phyloP scores from a whole-genome alignment of 1,140 invertebrate species.

The Mycetomoellerius zeteki region DNA sequence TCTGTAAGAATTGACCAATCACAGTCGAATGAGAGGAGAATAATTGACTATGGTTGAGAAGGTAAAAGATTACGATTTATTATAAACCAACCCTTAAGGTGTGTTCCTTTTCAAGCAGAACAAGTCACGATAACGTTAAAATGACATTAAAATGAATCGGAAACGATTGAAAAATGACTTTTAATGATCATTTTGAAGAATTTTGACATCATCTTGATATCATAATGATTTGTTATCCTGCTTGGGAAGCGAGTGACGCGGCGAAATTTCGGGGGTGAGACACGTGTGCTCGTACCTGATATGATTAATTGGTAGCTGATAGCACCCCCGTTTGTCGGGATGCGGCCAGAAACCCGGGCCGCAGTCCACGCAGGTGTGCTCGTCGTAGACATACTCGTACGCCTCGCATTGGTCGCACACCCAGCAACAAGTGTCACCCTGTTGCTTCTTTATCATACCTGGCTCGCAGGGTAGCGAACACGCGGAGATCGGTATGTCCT shows the following conservation, averaged over 20 bases:
- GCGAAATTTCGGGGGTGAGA: background rate
- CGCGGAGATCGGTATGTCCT: slow-evolving; percentile 88
- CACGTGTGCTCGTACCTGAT: slow-evolving; percentile 73
- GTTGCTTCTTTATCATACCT: slow-evolving; percentile 92
- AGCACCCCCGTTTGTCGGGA: slow-evolving; percentile 88
- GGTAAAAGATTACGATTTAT: too few species aligned
- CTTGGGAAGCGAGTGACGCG: background rate
- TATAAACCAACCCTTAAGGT: too few species aligned
- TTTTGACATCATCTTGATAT: too few species aligned
- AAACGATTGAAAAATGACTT: too few species aligned
- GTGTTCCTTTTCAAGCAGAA: too few species aligned
- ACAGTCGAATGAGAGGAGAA: too few species aligned
- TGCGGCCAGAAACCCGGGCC: slow-evolving; percentile 89
- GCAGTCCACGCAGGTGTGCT: slow-evolving; percentile 90
- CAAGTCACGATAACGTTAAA: too few species aligned
- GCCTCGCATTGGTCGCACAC: slow-evolving; percentile 91
- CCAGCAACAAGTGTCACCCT: slow-evolving; percentile 92
- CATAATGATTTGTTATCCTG: too few species aligned
- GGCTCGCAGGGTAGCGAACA: slow-evolving; percentile 90
- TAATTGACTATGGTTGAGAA: too few species aligned
- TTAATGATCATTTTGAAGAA: too few species aligned
- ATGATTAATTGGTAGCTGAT: slow-evolving; percentile 87
- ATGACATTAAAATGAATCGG: too few species aligned
- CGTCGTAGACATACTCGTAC: slow-evolving; percentile 90
- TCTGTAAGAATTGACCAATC: too few species aligned